Conservation (phyloP, 2,888 invertebrate species). For the Atethmia centrago region DNA sequence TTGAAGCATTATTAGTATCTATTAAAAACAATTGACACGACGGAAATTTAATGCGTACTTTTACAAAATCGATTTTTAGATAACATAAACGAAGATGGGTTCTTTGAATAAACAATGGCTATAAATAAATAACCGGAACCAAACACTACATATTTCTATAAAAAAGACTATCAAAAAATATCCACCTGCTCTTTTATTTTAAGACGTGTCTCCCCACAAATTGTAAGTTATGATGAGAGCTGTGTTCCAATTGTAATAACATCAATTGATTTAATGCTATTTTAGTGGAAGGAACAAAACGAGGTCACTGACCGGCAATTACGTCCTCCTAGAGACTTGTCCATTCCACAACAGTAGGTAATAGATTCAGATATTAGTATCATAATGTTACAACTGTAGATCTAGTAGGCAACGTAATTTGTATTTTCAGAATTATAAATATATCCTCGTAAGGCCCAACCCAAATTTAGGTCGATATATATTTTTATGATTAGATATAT, state of each 20-base stretch:
- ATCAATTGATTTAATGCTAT: constrained; percentile 90
- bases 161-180: constrained; percentile 36
- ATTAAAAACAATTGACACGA: constrained; percentile 21
- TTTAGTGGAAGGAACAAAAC: constrained; percentile 89
- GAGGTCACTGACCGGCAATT: constrained; percentile 89
- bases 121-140: constrained; percentile 23
- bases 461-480: too few relatives aligned
- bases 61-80: constrained; percentile 23
- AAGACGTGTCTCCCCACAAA: constrained; percentile 73
- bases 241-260: constrained; percentile 89
- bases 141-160: constrained; percentile 8
- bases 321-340: constrained; percentile 84
- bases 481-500: too few relatives aligned
- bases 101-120: constrained; percentile 22
- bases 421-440: not conserved
- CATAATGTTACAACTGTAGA: constrained; percentile 46
- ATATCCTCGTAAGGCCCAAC: too few relatives aligned
- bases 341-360: constrained; percentile 75
- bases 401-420: constrained; percentile 3
- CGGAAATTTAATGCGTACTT: constrained; percentile 22
- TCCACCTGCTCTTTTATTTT: constrained; percentile 68
- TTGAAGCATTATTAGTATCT: constrained; percentile 12
- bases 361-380: constrained; percentile 65
- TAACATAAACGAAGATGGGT: constrained; percentile 6
- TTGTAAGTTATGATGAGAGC: constrained; percentile 82